A percentile compares a stretch with the other conserved stretches of the same genome.
Conservation (phyloP, 2,888 invertebrate genomes). For the Tupiocoris notatus region DNA sequence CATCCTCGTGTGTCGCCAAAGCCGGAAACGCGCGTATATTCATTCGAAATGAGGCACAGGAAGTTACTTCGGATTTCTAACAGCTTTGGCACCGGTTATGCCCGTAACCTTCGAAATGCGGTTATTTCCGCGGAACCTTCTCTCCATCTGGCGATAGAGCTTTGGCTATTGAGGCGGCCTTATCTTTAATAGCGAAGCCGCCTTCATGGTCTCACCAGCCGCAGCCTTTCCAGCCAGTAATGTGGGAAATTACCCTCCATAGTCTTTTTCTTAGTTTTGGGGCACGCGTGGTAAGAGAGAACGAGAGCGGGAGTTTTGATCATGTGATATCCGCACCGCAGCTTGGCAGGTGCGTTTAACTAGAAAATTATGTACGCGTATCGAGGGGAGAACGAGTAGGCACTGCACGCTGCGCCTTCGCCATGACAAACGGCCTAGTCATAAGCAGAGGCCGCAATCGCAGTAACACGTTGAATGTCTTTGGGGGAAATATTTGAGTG, state of each 20-base stretch:
- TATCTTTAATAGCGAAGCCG: neutral
- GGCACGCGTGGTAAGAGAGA: neutral
- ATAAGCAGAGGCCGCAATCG: neutral
- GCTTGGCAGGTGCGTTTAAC: slow-evolving; percentile 17
- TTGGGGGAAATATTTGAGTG: neutral
- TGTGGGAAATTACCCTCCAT: neutral
- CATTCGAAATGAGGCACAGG: neutral
- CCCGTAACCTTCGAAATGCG: neutral
- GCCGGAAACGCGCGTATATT: neutral
- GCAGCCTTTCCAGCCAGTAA: neutral
- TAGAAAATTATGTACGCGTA: slow-evolving; percentile 27
- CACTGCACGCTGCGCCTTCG: neutral
- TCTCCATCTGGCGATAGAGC: neutral
- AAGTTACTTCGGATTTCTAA: neutral
- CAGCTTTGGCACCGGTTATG: neutral
- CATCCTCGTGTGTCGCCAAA: neutral
- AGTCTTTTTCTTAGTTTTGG: neutral
- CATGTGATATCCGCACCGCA: slow-evolving; percentile 14
- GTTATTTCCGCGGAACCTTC: neutral
- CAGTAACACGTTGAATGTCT: neutral
- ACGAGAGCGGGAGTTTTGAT: slow-evolving; percentile 5
- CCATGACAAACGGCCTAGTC: neutral
- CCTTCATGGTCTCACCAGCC: neutral
- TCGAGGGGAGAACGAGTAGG: neutral
- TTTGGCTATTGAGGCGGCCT: neutral